Percentiles rank a stretch among this genome's conserved stretches.
Evolutionary conservation across 2,113 vertebrate genomes (phyloP).

Genomic region (Hymenochirus boettgeri): DNA sequence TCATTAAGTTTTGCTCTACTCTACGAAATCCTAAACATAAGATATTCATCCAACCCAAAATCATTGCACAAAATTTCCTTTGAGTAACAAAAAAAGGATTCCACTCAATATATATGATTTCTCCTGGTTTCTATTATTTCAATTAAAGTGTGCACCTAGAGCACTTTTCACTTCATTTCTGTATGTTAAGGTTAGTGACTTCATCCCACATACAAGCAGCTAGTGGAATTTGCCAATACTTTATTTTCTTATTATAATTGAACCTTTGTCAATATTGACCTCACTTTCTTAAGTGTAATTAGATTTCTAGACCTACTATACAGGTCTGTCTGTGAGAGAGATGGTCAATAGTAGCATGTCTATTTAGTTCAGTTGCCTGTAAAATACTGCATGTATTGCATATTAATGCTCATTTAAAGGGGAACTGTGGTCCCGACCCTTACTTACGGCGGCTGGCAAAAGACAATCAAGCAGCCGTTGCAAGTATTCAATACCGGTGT

Average conservation of each 20-base stretch:
- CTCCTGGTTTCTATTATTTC: not conserved
- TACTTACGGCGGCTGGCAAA: too few relatives aligned
- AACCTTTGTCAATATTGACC: not conserved
- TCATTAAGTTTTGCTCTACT: too few relatives aligned
- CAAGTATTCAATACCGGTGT: too few relatives aligned
- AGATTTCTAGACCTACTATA: too few relatives aligned
- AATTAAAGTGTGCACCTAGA: not conserved
- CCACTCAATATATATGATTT: not conserved
- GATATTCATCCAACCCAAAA: not conserved
- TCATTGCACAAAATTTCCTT: not conserved
- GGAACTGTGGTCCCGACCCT: too few relatives aligned
- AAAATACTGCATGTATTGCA: too few relatives aligned
- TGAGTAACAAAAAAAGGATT: not conserved
- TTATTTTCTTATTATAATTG: not conserved
- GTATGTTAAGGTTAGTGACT: not conserved
- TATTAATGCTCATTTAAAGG: too few relatives aligned
- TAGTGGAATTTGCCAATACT: not conserved
- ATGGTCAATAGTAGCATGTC: too few relatives aligned
- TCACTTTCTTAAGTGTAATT: too few relatives aligned
- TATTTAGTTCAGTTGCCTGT: too few relatives aligned
- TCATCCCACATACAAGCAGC: not conserved
- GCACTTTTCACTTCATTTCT: not conserved
- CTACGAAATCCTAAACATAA: not conserved
- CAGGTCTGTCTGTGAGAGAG: too few relatives aligned
- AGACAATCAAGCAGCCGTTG: too few relatives aligned